Percentiles rank a stretch among this genome's conserved stretches.
phyloP scores from a whole-genome alignment of 1,140 invertebrate genomes.

The Drosophila ananassae region DNA sequence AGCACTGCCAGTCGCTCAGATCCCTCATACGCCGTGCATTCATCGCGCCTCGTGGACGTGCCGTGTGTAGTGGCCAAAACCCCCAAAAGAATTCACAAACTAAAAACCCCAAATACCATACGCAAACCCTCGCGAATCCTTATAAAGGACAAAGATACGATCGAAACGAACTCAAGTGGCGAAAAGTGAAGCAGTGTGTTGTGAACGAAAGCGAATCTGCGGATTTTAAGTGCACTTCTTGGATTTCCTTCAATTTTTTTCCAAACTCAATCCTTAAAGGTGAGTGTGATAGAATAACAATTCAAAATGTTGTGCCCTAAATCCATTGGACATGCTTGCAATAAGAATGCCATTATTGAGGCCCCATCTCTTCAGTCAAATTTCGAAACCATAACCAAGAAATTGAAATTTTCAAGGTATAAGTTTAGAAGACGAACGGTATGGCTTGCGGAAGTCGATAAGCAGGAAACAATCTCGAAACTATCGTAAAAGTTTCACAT shows the following conservation, averaged over 20 bases:
- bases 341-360: neutral
- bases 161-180: constrained; percentile 55
- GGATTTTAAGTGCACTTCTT: constrained; percentile 22
- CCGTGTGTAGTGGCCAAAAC: constrained; percentile 48
- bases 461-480: constrained; percentile 35
- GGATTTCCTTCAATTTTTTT: constrained; percentile 21
- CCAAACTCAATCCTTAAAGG: constrained; percentile 41
- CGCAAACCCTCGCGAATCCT: constrained; percentile 43
- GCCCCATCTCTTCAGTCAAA: neutral
- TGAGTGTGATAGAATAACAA: constrained; percentile 19
- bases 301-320: neutral
- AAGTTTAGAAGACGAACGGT: constrained; percentile 1
- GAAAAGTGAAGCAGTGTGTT: constrained; percentile 25
- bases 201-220: constrained; percentile 33
- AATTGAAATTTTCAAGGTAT: neutral
- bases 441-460: constrained; percentile 51
- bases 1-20: constrained; percentile 65
- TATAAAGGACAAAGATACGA: constrained; percentile 2
- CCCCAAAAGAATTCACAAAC: neutral
- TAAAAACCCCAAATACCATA: neutral
- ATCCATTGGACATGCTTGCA: neutral
- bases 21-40: constrained; percentile 74
- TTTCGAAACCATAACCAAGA: neutral
- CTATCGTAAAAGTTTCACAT: constrained; percentile 48
- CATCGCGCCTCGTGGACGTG: constrained; percentile 75